Evolutionary conservation across 2,888 invertebrate species (phyloP).

Genomic region (Dioctria linearis): DNA sequence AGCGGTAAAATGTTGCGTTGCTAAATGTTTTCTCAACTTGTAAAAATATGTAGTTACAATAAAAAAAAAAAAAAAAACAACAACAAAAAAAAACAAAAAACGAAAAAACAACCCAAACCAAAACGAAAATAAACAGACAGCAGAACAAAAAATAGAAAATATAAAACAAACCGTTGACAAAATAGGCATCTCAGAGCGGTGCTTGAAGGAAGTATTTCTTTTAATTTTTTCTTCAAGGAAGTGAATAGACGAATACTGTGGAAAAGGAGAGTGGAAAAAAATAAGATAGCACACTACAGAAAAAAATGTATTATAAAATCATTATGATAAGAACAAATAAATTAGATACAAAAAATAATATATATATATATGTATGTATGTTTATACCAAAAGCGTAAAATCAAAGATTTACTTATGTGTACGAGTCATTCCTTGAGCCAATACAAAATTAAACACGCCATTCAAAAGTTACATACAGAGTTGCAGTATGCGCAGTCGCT

Average conservation of each 20-base stretch:
- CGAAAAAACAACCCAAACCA: conserved; percentile 9
- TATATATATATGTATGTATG: neutral
- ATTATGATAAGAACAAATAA: conserved; percentile 9
- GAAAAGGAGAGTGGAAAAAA: conserved; percentile 26
- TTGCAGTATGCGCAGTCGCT: too few species aligned
- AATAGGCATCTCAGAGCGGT: conserved; percentile 32
- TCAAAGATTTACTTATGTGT: too few species aligned
- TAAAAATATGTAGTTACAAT: too few species aligned
- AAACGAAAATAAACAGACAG: neutral
- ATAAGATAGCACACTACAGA: neutral
- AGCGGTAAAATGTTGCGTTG: too few species aligned
- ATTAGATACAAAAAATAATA: conserved; percentile 11
- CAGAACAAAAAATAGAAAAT: conserved; percentile 22
- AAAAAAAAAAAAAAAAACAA: conserved; percentile 3
- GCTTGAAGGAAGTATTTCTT: conserved; percentile 37
- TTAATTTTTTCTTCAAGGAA: conserved; percentile 34
- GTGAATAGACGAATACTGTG: conserved; percentile 35
- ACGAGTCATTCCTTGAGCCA: too few species aligned
- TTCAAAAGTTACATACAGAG: neutral
- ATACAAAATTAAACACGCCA: conserved; percentile 9
- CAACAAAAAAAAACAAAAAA: conserved; percentile 4
- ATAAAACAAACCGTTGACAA: conserved; percentile 43
- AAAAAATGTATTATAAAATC: neutral
- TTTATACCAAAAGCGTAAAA: too few species aligned
- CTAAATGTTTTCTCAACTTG: too few species aligned